Percentiles rank a stretch among this genome's conserved stretches.
Conservation (phyloP, 1,140 invertebrate species). For the Nasonia longicornis region DNA sequence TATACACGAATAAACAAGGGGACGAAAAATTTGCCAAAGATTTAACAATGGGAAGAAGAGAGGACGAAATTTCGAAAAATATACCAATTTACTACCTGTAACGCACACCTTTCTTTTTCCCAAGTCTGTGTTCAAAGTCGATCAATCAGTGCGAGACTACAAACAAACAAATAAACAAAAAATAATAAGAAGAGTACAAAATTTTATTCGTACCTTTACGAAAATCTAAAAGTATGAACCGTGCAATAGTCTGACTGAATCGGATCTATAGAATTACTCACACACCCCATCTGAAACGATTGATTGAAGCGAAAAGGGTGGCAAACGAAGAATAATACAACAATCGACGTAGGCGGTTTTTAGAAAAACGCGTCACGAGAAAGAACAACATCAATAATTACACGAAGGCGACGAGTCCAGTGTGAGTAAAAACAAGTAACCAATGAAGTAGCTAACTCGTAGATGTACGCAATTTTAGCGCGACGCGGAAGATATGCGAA, state of each 20-base stretch:
- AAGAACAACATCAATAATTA: neutral
- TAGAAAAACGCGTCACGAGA: neutral
- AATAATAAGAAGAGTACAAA: conserved; percentile 57
- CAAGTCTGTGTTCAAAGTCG: conserved; percentile 51
- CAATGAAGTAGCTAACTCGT: conserved; percentile 34
- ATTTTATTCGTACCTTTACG: conserved; percentile 56
- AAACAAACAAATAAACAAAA: conserved; percentile 21
- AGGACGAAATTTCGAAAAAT: conserved; percentile 13
- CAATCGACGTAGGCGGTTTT: neutral
- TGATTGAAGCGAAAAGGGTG: neutral
- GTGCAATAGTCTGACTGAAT: conserved; percentile 24
- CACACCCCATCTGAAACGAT: neutral
- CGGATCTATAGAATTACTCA: conserved; percentile 15
- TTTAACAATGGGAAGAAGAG: neutral
- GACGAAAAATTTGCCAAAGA: conserved; percentile 35
- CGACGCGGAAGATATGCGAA: conserved; percentile 26
- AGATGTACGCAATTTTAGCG: conserved; percentile 40
- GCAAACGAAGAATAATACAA: neutral
- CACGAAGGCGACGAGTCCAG: conserved; percentile 11
- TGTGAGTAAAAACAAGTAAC: conserved; percentile 35
- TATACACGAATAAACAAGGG: neutral
- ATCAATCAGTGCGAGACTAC: conserved; percentile 37
- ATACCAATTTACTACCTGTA: neutral
- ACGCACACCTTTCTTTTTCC: conserved; percentile 29
- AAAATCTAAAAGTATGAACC: conserved; percentile 40